These are phyloP conservation scores for Drosophila stalkeri DNA, from an alignment of 2,888 invertebrate genomes.

Conservation along the genomic window DNA sequence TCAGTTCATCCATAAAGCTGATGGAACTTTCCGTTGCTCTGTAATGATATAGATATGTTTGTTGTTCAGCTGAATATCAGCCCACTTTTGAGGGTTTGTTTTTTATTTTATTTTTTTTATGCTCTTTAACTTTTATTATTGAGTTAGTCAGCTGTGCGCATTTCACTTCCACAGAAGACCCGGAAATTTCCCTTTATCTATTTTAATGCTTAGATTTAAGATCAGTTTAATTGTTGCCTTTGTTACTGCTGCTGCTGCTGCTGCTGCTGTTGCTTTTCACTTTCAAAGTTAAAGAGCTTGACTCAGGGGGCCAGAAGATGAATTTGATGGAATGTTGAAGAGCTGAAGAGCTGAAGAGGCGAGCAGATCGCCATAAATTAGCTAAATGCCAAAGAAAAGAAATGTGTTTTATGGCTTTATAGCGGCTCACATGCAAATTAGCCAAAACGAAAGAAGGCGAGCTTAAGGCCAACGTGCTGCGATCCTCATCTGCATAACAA, in stretches of 20 bases:
- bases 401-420: conserved; percentile 69
- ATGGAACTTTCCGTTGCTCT: conserved; percentile 46
- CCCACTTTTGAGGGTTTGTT: conserved; percentile 26
- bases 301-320: conserved; percentile 46
- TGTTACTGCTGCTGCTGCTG: conserved; percentile 19
- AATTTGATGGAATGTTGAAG: conserved; percentile 65
- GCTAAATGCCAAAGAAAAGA: conserved; percentile 65
- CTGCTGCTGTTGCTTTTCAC: conserved; percentile 63
- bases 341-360: conserved; percentile 15
- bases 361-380: conserved; percentile 62
- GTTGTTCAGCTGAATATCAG: conserved; percentile 29
- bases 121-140: conserved; percentile 68
- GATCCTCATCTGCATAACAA: conserved; percentile 57
- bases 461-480: conserved; percentile 38
- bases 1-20: conserved; percentile 23
- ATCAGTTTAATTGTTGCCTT: conserved; percentile 69
- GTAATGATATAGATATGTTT: conserved; percentile 11
- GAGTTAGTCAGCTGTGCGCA: conserved; percentile 44
- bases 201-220: conserved; percentile 69
- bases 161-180: conserved; percentile 51
- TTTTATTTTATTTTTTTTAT: conserved; percentile 54
- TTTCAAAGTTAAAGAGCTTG: conserved; percentile 65
- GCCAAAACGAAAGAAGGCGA: conserved; percentile 33
- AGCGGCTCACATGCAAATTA: conserved; percentile 74
- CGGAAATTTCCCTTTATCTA: conserved; percentile 72